Base-by-base conservation (phyloP, 2,888 invertebrate species). In the Lypha dubia region DNA sequence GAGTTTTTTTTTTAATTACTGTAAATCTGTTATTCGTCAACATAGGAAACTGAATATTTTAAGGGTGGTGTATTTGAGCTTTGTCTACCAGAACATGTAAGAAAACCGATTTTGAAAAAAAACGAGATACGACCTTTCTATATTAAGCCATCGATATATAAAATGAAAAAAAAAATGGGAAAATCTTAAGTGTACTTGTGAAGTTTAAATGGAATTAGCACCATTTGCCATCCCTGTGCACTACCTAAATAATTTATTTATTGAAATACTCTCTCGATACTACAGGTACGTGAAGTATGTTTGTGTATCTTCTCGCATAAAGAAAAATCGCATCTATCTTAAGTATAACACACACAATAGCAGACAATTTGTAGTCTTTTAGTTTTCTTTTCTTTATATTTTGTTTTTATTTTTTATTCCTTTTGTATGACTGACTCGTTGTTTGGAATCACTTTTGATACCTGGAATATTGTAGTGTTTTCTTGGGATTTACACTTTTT, bases 391-490 rank as follows among this genome's bases (percentile, higher is more conserved):
- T 24, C 15, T 53, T 28, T 46, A 41, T 41, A 13, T 24, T 53
- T 24, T 24, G 6, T 56, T 56, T 32, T 56, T 1, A 3, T 32
- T 44, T 38, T 35, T 44, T 44, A 0, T 41, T 56, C n/a, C n/a
- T 38, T 63, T 56, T 28, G 44, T 58, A 15, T 24, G 58, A 24
- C 9, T 60, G 28, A 65, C 63, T 51, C 13, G 35, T 56, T 68
- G 63, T 11, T 71, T 71, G 76, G 62, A 67, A 76, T 81, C 86
- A 86, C 86, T 88, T 87, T 87, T 87, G 87, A 89, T 91, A 90
- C 90, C 88, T 89, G 90, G 91, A 91, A 91, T 90, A 90, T 90
- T 90, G 87, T 89, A 90, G 90, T 90, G 88, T 90, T 91, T 91
- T 91, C 91, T 89, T 88, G 87, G 91, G 91, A 91, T 89, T 89